These are phyloP conservation scores for Poeciliopsis gracilis DNA, from an alignment of 2,797 vertebrate species.

Conservation along the genomic window DNA sequence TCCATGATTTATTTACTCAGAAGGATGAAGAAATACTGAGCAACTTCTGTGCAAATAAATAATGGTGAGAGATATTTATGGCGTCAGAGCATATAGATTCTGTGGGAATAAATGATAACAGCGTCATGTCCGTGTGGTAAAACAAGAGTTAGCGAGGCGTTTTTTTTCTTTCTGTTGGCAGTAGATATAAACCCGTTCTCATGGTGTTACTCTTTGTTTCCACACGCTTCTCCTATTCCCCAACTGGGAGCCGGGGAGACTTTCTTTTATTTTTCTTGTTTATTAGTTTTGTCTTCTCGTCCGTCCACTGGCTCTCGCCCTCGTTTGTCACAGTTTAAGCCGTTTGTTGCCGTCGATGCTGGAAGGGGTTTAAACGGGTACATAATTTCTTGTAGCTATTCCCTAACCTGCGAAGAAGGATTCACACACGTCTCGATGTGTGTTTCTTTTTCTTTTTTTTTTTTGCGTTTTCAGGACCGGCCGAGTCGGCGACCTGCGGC, in stretches of 20 bases:
- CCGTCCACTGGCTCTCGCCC: neutral
- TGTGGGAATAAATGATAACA: neutral
- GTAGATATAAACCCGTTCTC: neutral
- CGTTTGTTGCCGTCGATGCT: neutral
- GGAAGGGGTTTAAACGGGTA: neutral
- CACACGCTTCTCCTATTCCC: neutral
- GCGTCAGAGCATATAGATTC: slow-evolving; percentile 19
- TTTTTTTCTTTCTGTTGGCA: neutral
- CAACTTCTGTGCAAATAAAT: slow-evolving; percentile 35
- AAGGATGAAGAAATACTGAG: slow-evolving; percentile 19
- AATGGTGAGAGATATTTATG: slow-evolving; percentile 44
- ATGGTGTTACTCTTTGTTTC: neutral
- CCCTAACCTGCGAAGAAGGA: neutral
- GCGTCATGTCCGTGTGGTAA: neutral
- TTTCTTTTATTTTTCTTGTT: neutral
- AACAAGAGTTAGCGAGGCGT: neutral
- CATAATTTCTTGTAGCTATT: neutral
- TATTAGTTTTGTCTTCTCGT: neutral
- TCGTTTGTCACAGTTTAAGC: neutral
- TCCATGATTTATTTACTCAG: slow-evolving; percentile 40
- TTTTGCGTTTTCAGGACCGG: neutral
- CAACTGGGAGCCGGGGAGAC: neutral
- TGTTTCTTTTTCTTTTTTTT: no score
- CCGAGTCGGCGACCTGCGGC: neutral
- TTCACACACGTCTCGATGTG: neutral